phyloP scores from a whole-genome alignment of 2,113 vertebrate genomes.

The Actenoides hombroni region DNA sequence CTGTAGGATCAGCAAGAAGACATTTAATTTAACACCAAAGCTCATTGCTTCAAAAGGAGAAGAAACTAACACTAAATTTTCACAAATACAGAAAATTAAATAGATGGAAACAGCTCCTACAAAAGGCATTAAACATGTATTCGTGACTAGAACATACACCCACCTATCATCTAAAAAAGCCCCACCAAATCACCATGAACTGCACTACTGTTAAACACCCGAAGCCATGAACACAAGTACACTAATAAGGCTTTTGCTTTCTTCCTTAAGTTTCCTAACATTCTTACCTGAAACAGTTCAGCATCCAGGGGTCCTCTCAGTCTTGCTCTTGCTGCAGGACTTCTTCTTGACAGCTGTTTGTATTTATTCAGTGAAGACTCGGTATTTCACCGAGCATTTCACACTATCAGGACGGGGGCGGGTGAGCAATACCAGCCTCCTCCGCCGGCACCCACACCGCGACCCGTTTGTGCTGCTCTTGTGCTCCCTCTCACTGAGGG shows the following conservation, averaged over 20 bases:
- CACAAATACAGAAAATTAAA: neutral
- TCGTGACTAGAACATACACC: neutral
- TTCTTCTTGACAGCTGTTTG: neutral
- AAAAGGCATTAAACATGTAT: neutral
- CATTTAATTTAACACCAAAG: neutral
- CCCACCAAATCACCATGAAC: neutral
- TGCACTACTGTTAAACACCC: neutral
- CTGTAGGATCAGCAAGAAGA: neutral
- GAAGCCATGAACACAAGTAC: neutral
- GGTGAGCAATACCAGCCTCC: fast-evolving
- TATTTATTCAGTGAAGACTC: neutral
- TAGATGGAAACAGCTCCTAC: neutral
- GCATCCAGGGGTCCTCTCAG: fast-evolving
- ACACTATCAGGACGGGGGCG: neutral
- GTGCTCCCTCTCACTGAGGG: neutral
- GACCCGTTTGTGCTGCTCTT: neutral
- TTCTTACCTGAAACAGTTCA: neutral
- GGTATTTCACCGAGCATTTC: fast-evolving
- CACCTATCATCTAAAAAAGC: neutral
- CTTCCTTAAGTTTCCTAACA: neutral
- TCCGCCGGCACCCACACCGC: neutral
- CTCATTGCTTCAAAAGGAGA: neutral
- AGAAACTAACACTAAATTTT: neutral
- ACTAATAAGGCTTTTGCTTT: neutral
- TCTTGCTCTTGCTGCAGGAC: neutral